Evolutionary conservation across 2,797 vertebrate genomes (phyloP), one percentile per base, ranked within the genome.

Genomic region (Zenarchopterus dispar): DNA sequence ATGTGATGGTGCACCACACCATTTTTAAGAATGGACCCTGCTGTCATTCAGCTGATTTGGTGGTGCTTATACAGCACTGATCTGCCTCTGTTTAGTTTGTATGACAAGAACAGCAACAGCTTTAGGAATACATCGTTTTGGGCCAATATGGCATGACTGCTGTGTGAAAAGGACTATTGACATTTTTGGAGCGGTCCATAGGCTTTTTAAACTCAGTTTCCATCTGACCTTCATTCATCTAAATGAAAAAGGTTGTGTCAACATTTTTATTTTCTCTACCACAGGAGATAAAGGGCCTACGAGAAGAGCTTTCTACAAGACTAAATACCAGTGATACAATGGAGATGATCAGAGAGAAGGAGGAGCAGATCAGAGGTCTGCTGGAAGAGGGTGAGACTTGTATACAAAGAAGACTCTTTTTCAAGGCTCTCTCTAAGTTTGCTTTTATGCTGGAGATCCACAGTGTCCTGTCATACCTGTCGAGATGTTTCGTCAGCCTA

Each of bases 281-380:
- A 54, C 75, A 99, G 97, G 97, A 99, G 91, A 92, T 98, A 55
- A 99, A 98, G 81, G 91, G 82, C 57, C 71, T 98, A 70, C 94
- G 96, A 88, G 96, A 98, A 70, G 97, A 98, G 67, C 91, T 99
- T 71, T 90, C 97, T 15, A 96, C 92, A 45, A 93, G 97, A 73
- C 91, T 99, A 60, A 97, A 98, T 68, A 94, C 95, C 23, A 95
- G 91, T 52, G 95, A 98, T 87, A 98, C 96, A 22, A 77, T 96
- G 55, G 97, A 99, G 80, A 85, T 99, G 62, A 93, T 99, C 89
- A 95, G 89, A 87, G 97, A 99, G 70, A 99, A 98, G 80, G 97
- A 99, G 77, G 97, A 99, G 42, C 98, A 99, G 91, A 98, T 99
- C 83, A 91, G 86, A 91, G 98, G 96, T 23, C 92, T 99, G 71